Conservation (phyloP, 2,888 invertebrate species). For the Euspilapteryx auroguttella region DNA sequence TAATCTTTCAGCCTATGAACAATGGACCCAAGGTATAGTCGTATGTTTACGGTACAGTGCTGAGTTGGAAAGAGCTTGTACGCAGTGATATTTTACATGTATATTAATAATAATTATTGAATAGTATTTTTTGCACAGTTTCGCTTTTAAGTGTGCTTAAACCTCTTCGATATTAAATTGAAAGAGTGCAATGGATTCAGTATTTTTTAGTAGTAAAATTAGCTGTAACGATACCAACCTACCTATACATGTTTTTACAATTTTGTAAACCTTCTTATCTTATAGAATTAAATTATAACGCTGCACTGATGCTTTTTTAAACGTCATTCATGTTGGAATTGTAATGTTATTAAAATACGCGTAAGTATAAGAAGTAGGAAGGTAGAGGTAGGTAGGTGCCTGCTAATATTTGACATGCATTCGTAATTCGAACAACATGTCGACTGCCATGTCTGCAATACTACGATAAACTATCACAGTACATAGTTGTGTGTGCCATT, state of each 20-base stretch:
- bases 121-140: constrained; percentile 51
- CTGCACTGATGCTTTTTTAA: constrained; percentile 41
- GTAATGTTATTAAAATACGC: constrained; percentile 20
- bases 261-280: constrained; percentile 27
- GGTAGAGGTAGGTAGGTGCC: constrained; percentile 10
- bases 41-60: no score
- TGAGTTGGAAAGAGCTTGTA: no score
- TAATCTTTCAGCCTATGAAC: no score
- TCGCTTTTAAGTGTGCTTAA: constrained; percentile 36
- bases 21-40: no score
- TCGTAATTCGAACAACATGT: no score
- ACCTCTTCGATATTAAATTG: constrained; percentile 23
- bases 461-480: no score
- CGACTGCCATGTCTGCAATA: no score
- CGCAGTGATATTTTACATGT: no score
- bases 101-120: no score
- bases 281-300: constrained; percentile 27
- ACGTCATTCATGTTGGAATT: constrained; percentile 24
- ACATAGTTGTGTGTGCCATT: constrained; percentile 53
- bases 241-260: constrained; percentile 38
- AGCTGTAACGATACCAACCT: constrained; percentile 26
- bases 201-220: constrained; percentile 47
- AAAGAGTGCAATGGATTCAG: constrained; percentile 39
- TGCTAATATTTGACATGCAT: no score
- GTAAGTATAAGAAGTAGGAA: constrained; percentile 18